phyloP scores from a whole-genome alignment of 1,140 invertebrate genomes.

The Spodoptera frugiperda region DNA sequence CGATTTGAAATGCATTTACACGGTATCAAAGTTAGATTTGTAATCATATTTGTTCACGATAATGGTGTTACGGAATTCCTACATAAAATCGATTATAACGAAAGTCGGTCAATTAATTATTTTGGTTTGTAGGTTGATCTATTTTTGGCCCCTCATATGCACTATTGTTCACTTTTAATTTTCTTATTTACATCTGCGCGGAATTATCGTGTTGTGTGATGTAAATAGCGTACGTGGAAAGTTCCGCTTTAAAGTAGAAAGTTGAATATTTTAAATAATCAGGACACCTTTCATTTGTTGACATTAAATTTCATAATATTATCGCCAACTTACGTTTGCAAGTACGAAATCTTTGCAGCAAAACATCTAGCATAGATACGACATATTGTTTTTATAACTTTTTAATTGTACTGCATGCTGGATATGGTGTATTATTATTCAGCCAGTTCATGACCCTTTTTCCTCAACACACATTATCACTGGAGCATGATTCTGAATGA shows the following conservation, averaged over 20 bases:
- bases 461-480: constrained; percentile 26
- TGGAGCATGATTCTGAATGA: constrained; percentile 19
- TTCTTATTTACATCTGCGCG: constrained; percentile 42
- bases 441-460: constrained; percentile 35
- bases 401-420: constrained; percentile 16
- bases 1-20: constrained; percentile 59
- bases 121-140: constrained; percentile 53
- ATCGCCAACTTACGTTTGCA: constrained; percentile 43
- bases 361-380: constrained; percentile 18
- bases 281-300: constrained; percentile 61
- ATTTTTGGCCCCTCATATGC: constrained; percentile 53
- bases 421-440: constrained; percentile 24
- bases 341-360: constrained; percentile 28
- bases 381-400: constrained; percentile 36
- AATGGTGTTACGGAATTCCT: constrained; percentile 19
- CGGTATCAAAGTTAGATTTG: constrained; percentile 44
- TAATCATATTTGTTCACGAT: constrained; percentile 33
- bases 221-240: constrained; percentile 52
- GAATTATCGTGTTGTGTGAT: constrained; percentile 1
- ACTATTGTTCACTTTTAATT: constrained; percentile 34
- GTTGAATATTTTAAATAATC: constrained; percentile 63
- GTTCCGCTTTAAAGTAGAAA: constrained; percentile 55
- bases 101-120: constrained; percentile 63
- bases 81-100: constrained; percentile 41
- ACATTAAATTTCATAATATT: constrained; percentile 62